Percentiles rank a stretch among this genome's conserved stretches.
Conservation (phyloP, 2,113 vertebrate genomes). For the Pogonocichla stellata region DNA sequence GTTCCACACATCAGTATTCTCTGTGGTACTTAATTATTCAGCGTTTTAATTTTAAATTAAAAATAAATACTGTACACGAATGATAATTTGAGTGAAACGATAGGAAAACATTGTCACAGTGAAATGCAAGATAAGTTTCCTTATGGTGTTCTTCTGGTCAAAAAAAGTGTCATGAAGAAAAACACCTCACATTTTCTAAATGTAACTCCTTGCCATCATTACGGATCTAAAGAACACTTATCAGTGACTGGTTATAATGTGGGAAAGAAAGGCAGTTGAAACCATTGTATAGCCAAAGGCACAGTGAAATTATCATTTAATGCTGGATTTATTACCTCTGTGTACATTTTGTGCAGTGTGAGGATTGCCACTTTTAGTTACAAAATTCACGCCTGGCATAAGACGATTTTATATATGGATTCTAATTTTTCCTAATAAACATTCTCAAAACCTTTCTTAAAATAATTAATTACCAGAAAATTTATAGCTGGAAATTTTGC, state of each 20-base stretch:
- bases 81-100: slow-evolving; percentile 39
- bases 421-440: not conserved
- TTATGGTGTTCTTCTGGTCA: not conserved
- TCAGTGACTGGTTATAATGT: not conserved
- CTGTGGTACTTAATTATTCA: slow-evolving; percentile 56
- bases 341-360: not conserved
- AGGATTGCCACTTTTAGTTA: not conserved
- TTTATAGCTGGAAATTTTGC: not conserved
- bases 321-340: slow-evolving; percentile 41
- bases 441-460: not conserved
- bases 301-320: slow-evolving; percentile 21
- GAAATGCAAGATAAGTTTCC: not conserved
- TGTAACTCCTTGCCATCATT: not conserved
- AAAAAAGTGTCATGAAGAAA: not conserved
- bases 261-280: not conserved
- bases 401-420: not conserved
- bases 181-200: not conserved
- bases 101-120: slow-evolving; percentile 16
- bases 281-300: not conserved
- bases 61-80: slow-evolving; percentile 55
- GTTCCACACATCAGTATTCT: slow-evolving; percentile 53
- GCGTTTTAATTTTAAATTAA: slow-evolving; percentile 61
- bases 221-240: not conserved
- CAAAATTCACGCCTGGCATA: not conserved
- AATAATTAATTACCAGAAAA: not conserved